Evolutionary conservation across 1,140 invertebrate genomes (phyloP).

Genomic region (Acyrthosiphon pisum): DNA sequence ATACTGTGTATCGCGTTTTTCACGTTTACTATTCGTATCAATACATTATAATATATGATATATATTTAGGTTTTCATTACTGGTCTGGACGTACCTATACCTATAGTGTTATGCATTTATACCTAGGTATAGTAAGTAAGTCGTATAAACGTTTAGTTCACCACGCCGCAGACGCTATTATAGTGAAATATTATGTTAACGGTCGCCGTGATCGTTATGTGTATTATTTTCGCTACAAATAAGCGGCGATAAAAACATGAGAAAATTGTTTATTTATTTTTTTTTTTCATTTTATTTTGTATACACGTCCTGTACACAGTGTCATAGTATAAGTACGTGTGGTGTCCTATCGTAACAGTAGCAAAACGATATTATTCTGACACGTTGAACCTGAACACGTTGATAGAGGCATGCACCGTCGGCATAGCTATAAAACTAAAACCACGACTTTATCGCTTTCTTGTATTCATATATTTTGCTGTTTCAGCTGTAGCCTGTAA

Average conservation of each 20-base stretch:
- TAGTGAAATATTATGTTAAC: not conserved
- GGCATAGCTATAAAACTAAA: not conserved
- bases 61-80: not conserved
- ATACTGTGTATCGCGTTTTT: not conserved
- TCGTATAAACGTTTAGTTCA: not conserved
- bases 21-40: not conserved
- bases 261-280: not conserved
- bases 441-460: constrained; percentile 17
- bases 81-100: not conserved
- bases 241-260: not conserved
- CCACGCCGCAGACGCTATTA: not conserved
- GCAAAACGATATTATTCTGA: not conserved
- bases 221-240: not conserved
- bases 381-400: not conserved
- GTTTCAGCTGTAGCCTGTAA: too few species aligned
- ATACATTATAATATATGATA: not conserved
- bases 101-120: too few species aligned
- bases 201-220: not conserved
- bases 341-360: not conserved
- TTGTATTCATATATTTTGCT: not conserved
- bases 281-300: not conserved
- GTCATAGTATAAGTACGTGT: not conserved
- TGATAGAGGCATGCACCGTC: not conserved
- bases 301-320: not conserved
- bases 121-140: not conserved